phyloP scores from a whole-genome alignment of 2,113 vertebrate genomes.

The Eublepharis macularius region DNA sequence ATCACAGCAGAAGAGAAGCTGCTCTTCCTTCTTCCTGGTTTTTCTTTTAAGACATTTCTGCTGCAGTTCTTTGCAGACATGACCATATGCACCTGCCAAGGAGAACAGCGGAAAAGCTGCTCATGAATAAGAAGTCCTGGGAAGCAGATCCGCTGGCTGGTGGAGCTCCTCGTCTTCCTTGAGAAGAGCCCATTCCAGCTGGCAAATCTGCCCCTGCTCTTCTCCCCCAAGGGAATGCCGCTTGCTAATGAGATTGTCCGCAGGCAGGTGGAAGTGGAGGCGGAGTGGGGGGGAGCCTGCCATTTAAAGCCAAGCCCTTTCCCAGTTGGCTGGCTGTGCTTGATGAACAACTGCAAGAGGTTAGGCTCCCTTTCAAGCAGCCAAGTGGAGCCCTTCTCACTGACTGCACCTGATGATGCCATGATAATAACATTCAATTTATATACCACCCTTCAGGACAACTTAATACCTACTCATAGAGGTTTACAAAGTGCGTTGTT shows the following conservation, averaged over 20 bases:
- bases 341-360: not conserved
- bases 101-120: not conserved
- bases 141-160: not conserved
- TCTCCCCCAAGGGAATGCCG: not conserved
- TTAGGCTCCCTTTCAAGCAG: not conserved
- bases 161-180: not conserved
- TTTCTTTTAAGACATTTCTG: too few relatives aligned
- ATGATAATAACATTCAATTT: too few relatives aligned
- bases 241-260: not conserved
- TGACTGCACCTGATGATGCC: not conserved
- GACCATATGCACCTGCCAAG: not conserved
- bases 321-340: too few relatives aligned
- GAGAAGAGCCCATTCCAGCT: not conserved
- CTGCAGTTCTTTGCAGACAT: not conserved
- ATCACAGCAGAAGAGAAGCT: too few relatives aligned
- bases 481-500: too few relatives aligned
- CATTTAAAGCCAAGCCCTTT: not conserved
- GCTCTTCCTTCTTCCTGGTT: too few relatives aligned
- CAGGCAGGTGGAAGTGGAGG: too few relatives aligned
- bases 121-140: not conserved
- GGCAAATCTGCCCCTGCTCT: not conserved
- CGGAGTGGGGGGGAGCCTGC: too few relatives aligned
- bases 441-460: too few relatives aligned
- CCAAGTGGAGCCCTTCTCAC: not conserved
- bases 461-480: too few relatives aligned